Percentiles rank a stretch among this genome's conserved stretches.
Conservation (phyloP, 2,113 vertebrate genomes). For the Psephotus haematonotus region DNA sequence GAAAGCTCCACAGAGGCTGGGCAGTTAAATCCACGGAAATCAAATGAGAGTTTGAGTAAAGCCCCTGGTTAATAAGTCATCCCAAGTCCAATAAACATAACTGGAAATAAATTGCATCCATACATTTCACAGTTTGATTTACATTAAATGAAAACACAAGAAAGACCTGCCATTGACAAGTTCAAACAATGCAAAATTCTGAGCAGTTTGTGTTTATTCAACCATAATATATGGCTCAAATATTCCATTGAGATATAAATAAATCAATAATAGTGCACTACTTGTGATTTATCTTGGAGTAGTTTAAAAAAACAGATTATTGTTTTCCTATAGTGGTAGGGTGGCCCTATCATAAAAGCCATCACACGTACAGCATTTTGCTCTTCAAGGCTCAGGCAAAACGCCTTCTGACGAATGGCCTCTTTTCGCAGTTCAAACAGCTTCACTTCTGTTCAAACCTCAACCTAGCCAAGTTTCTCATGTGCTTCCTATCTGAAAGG, state of each 20-base stretch:
- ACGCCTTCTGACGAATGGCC: background rate
- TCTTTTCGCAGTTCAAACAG: constrained; percentile 1
- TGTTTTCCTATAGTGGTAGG: constrained; percentile 23
- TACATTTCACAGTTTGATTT: constrained; percentile 68
- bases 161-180: constrained; percentile 37
- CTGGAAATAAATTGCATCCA: constrained; percentile 66
- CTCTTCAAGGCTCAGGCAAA: constrained; percentile 6
- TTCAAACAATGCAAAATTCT: constrained; percentile 58
- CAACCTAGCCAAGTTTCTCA: constrained; percentile 12
- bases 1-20: constrained; percentile 36
- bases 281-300: constrained; percentile 51
- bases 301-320: background rate
- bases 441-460: constrained; percentile 9
- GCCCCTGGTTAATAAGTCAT: constrained; percentile 55
- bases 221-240: background rate
- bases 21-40: constrained; percentile 56
- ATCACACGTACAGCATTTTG: background rate
- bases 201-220: constrained; percentile 59
- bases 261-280: constrained; percentile 51
- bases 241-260: constrained; percentile 58
- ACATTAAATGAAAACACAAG: constrained; percentile 48
- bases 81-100: constrained; percentile 62
- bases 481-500: background rate
- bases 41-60: constrained; percentile 67
- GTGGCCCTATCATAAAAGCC: background rate